phyloP scores from a whole-genome alignment of 2,113 vertebrate genomes.

The Alouatta palliata region DNA sequence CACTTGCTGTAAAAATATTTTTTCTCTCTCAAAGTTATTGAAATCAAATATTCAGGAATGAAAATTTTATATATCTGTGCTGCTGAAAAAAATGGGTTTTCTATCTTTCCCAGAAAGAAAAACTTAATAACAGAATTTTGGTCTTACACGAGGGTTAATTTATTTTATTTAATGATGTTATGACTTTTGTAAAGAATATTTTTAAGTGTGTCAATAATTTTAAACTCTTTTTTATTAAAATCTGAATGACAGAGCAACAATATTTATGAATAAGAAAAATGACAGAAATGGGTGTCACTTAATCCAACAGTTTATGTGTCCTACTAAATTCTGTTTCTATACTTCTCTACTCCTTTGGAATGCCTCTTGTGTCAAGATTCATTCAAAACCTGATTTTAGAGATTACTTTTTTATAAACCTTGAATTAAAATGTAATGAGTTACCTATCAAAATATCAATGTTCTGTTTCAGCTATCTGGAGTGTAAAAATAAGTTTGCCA shows the following conservation, averaged over 20 bases:
- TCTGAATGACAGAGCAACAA: background rate
- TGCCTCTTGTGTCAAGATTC: background rate
- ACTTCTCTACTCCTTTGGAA: background rate
- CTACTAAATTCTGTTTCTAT: slow-evolving; percentile 9
- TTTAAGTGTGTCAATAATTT: background rate
- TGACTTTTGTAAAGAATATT: background rate
- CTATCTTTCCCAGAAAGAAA: background rate
- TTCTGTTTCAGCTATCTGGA: background rate
- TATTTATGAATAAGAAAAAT: slow-evolving; percentile 11
- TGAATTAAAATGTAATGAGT: slow-evolving; percentile 18
- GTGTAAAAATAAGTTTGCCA: background rate
- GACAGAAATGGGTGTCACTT: background rate
- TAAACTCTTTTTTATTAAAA: slow-evolving; percentile 8
- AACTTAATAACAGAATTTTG: background rate
- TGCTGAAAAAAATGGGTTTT: background rate
- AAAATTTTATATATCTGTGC: background rate
- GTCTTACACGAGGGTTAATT: background rate
- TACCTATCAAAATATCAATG: background rate
- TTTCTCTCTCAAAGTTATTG: background rate
- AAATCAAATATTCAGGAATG: background rate
- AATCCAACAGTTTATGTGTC: background rate
- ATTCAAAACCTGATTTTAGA: background rate
- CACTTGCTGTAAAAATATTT: background rate
- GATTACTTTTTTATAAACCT: background rate
- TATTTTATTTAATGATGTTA: background rate